Base-by-base conservation (phyloP, 2,888 invertebrate species). In the Tryphoninae sp. region DNA sequence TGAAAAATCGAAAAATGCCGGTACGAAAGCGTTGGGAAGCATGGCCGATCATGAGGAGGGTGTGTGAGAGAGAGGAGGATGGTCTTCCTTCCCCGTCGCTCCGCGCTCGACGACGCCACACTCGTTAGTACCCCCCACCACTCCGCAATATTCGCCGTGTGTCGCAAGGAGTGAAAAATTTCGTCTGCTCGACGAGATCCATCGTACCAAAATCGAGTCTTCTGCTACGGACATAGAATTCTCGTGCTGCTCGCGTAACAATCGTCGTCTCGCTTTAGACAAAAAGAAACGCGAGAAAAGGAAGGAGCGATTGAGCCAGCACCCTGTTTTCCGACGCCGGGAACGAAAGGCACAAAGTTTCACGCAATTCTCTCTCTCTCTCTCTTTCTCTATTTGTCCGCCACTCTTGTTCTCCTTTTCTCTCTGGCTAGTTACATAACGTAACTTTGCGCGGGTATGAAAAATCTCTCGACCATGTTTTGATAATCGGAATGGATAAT, bases 131-230 rank as follows among this genome's bases (percentile, higher is more conserved):
- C 26, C 33, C 33, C 33, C 33, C 33, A 33, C 33, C 33, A 33
- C 6, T 33, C 33, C 51, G 51, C 1, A 19, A 19, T 16, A 19
- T 45, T 19, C 22, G 22, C 16, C 19, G 55, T 19, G 53, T 19
- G 55, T 16, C 55, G 55, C 55, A 9, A 59, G 19, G 22, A 61
- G 23, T 11, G 23, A 55, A 82, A 85, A 85, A 85, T 88, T 45
- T 88, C 86, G 85, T 89, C 86, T 86, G 85, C 89, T 88, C 83
- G 51, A 74, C 22, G 59, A 65, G 13, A 16, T 19, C 49, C 49
- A 55, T n/a, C 11, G 49, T 59, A 49, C 55, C 16, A 78, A 65
- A 23, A 67, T 68, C 51, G 72, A 75, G 80, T 80, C 81, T 81
- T 81, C 81, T 81, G 81, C 81, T 81, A 78, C 71, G 16, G 4